phyloP scores from a whole-genome alignment of 2,888 invertebrate genomes.

The Molorchus minor region DNA sequence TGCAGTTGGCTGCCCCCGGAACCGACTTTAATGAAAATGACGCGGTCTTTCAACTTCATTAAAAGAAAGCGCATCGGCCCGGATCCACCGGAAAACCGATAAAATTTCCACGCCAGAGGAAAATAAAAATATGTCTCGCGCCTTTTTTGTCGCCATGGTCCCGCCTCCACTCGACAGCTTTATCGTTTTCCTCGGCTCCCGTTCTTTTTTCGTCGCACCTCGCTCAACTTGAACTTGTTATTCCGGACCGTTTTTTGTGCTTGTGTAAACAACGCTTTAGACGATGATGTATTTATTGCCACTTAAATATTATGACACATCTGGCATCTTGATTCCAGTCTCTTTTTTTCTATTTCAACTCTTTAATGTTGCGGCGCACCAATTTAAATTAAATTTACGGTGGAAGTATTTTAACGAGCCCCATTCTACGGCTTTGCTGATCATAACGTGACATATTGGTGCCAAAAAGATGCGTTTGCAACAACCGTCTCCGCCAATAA shows the following conservation, averaged over 20 bases:
- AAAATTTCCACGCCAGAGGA: conserved; percentile 5
- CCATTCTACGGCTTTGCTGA: no score
- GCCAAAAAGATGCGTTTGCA: no score
- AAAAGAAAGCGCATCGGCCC: not conserved
- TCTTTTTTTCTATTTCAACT: not conserved
- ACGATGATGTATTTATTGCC: conserved; percentile 9
- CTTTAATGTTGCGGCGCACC: not conserved
- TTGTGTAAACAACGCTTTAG: conserved; percentile 2
- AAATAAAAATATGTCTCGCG: conserved; percentile 2
- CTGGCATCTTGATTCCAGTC: conserved; percentile 1
- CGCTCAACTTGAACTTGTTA: conserved; percentile 2
- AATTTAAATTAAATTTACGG: conserved; percentile 3
- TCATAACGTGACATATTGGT: no score
- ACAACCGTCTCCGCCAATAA: no score
- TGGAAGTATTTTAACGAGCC: no score
- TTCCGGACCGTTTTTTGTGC: not conserved
- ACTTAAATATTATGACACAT: conserved; percentile 14
- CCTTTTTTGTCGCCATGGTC: not conserved
- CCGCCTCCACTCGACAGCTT: not conserved
- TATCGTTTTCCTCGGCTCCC: conserved; percentile 1
- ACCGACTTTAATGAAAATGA: conserved; percentile 6
- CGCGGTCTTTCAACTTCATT: not conserved
- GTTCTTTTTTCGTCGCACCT: conserved; percentile 4
- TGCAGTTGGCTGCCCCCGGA: no score
- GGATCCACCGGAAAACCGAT: not conserved